Evolutionary conservation across 2,888 invertebrate genomes (phyloP).

Genomic region (Cerceris ruficornis): DNA sequence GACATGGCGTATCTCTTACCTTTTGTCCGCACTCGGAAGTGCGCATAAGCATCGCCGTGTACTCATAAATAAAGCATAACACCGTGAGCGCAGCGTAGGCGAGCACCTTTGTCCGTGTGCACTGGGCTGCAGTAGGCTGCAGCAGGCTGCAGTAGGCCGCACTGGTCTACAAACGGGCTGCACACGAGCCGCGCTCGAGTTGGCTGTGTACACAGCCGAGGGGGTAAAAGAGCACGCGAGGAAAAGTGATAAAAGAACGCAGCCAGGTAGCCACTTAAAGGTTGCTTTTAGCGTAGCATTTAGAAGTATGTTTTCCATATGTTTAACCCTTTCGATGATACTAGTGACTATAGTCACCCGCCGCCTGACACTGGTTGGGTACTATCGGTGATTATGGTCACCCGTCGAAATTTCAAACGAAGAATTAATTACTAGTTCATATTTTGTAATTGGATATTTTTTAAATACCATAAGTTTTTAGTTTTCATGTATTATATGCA

Average conservation of each 20-base stretch:
- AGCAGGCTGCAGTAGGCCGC: too few relatives aligned
- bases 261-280: constrained; percentile 18
- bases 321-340: constrained; percentile 21
- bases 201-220: constrained; percentile 3
- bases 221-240: constrained; percentile 22
- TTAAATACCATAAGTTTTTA: too few relatives aligned
- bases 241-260: constrained; percentile 3
- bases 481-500: too few relatives aligned
- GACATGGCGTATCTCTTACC: constrained; percentile 29
- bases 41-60: constrained; percentile 28
- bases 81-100: constrained; percentile 45
- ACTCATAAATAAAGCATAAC: constrained; percentile 62
- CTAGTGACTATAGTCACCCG: too few relatives aligned
- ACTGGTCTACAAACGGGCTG: too few relatives aligned
- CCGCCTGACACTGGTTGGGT: too few relatives aligned
- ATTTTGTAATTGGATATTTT: too few relatives aligned
- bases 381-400: too few relatives aligned
- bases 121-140: neutral
- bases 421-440: too few relatives aligned
- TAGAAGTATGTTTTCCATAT: constrained; percentile 1
- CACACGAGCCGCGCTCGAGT: neutral
- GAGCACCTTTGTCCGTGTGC: constrained; percentile 30
- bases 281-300: constrained; percentile 27
- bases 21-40: constrained; percentile 47
- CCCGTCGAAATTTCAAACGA: too few relatives aligned